Evolutionary conservation across 2,888 invertebrate genomes (phyloP).

Genomic region (Amblyteles armatorius): DNA sequence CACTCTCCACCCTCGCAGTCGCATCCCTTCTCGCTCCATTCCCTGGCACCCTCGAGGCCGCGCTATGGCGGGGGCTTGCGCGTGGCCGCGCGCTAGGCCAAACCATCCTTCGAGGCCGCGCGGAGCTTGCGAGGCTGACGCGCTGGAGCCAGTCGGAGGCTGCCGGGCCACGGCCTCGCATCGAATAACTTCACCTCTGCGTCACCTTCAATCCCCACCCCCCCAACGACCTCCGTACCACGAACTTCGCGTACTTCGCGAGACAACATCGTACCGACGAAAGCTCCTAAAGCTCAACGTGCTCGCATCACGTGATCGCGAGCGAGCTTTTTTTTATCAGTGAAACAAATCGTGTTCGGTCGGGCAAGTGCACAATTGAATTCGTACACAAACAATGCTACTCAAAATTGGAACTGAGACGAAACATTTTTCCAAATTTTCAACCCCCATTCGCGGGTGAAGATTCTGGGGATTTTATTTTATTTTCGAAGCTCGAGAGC

Average conservation of each 20-base stretch:
- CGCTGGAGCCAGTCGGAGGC: constrained; percentile 78
- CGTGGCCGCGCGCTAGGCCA: constrained; percentile 75
- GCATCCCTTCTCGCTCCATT: constrained; percentile 19
- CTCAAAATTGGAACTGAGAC: background rate
- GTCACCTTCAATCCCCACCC: background rate
- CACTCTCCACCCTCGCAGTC: constrained; percentile 40
- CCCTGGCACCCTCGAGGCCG: constrained; percentile 61
- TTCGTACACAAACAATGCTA: background rate
- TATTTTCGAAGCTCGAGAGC: background rate
- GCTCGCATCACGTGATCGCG: constrained; percentile 20
- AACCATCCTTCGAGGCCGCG: constrained; percentile 64
- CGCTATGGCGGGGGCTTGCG: constrained; percentile 75
- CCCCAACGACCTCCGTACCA: background rate
- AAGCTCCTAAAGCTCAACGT: constrained; percentile 39
- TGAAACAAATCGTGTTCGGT: background rate
- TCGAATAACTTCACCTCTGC: constrained; percentile 36
- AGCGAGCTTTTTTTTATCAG: constrained; percentile 6
- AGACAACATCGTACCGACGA: constrained; percentile 11
- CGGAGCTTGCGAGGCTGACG: constrained; percentile 68
- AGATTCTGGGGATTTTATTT: background rate
- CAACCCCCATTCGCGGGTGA: background rate
- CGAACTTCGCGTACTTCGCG: background rate
- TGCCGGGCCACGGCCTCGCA: constrained; percentile 79
- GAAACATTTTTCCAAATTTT: background rate
- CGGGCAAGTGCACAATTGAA: background rate